These are phyloP conservation scores for Macropus fuliginosus DNA, from an alignment of 2,797 vertebrate genomes.

Conservation along the genomic window DNA sequence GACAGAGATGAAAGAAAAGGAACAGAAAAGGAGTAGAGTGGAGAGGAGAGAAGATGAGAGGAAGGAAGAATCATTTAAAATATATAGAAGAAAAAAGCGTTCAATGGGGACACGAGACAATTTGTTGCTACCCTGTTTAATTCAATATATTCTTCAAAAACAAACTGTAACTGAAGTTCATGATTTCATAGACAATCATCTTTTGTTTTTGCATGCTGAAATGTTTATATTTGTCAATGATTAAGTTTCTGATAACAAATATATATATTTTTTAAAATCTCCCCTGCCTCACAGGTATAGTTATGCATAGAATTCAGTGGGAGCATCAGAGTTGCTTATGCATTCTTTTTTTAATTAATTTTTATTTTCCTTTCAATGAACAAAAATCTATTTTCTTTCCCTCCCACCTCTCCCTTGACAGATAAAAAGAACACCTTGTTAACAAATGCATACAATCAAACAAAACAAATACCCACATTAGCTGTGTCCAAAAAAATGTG, in stretches of 20 bases:
- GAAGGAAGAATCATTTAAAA: neutral
- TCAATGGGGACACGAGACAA: neutral
- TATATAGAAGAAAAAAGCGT: neutral
- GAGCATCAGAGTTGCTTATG: neutral
- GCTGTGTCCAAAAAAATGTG: neutral
- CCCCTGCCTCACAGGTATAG: neutral
- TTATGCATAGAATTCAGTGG: neutral
- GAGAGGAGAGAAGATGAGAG: neutral
- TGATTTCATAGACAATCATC: neutral
- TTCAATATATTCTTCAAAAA: neutral
- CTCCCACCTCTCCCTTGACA: neutral
- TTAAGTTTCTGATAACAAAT: neutral
- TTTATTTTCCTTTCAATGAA: neutral
- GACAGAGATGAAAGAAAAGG: neutral
- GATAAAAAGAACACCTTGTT: neutral
- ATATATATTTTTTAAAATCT: neutral
- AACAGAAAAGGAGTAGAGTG: neutral
- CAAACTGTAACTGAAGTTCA: neutral
- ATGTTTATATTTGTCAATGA: neutral
- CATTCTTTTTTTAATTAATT: neutral
- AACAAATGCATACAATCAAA: neutral
- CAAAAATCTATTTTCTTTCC: neutral
- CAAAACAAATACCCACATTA: neutral
- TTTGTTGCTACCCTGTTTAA: neutral
- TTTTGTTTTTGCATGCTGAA: neutral